Conservation (phyloP, 1,140 invertebrate species). For the Drosophila pandora region DNA sequence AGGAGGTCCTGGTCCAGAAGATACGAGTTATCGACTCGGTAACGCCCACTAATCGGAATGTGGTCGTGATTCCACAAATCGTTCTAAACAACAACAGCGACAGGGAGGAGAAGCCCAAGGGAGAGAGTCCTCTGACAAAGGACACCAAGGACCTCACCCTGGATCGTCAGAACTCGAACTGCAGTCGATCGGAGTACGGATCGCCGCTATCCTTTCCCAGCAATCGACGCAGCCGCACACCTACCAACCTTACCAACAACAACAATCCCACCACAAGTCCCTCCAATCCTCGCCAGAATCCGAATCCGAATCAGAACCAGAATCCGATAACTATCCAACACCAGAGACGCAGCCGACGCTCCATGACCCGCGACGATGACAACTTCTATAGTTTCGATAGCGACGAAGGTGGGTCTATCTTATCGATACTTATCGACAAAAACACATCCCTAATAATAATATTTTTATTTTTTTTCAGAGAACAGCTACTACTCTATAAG, state of each 20-base stretch:
- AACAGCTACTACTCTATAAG: conserved; percentile 82
- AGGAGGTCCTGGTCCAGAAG: background rate
- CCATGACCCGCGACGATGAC: conserved; percentile 76
- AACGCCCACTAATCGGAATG: conserved; percentile 48
- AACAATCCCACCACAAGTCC: background rate
- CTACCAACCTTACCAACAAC: conserved; percentile 28
- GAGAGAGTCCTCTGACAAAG: background rate
- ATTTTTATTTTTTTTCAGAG: conserved; percentile 51
- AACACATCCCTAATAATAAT: background rate
- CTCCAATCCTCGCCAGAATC: background rate
- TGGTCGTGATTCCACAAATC: conserved; percentile 59
- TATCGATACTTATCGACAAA: background rate
- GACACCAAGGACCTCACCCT: conserved; percentile 14
- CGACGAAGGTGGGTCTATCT: conserved; percentile 70
- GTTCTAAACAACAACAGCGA: conserved; percentile 42
- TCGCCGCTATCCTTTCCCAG: conserved; percentile 59
- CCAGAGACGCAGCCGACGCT: conserved; percentile 58
- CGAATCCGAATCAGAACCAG: background rate
- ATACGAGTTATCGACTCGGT: conserved; percentile 6
- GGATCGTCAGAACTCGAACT: conserved; percentile 69
- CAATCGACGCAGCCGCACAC: conserved; percentile 50
- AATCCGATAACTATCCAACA: conserved; percentile 22
- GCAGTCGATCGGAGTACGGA: conserved; percentile 68
- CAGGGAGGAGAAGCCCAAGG: background rate
- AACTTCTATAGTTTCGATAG: conserved; percentile 81